A percentile compares a stretch with the other conserved stretches of the same genome.
phyloP scores from a whole-genome alignment of 1,140 invertebrate genomes.

The Drosophila trapezifrons region DNA sequence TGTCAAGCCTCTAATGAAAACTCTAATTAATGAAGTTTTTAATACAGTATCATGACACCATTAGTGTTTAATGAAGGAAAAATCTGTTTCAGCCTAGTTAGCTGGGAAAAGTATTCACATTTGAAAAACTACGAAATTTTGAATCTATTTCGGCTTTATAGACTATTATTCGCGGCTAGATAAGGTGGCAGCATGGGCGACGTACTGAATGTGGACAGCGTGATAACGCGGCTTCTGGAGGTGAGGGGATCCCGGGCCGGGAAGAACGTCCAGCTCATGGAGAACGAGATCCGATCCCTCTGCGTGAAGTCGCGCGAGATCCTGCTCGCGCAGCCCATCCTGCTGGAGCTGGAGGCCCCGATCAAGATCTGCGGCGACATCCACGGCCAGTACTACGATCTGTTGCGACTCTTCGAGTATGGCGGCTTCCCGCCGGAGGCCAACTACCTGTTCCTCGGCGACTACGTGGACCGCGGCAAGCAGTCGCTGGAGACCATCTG shows the following conservation, averaged over 20 bases:
- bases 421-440: constrained; percentile 12
- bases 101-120: neutral
- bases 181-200: constrained; percentile 4
- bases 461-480: constrained; percentile 16
- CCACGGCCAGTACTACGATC: constrained; percentile 15
- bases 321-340: constrained; percentile 8
- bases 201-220: constrained; percentile 14
- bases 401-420: constrained; percentile 5
- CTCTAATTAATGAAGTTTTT: no score
- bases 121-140: constrained; percentile 11
- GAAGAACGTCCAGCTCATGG: constrained; percentile 11
- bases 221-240: constrained; percentile 12
- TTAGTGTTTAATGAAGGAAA: no score
- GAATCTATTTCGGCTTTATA: constrained; percentile 1
- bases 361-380: constrained; percentile 16
- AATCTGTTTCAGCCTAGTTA: no score
- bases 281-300: constrained; percentile 10
- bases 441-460: constrained; percentile 7
- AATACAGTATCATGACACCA: no score
- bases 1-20: no score
- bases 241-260: constrained; percentile 9
- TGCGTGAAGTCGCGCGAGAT: constrained; percentile 11
- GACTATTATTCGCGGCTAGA: neutral
- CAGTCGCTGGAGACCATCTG: constrained; percentile 18
- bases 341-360: constrained; percentile 11